Evolutionary conservation across 2,888 invertebrate genomes (phyloP).

Genomic region (Aleiodes leptofemur): DNA sequence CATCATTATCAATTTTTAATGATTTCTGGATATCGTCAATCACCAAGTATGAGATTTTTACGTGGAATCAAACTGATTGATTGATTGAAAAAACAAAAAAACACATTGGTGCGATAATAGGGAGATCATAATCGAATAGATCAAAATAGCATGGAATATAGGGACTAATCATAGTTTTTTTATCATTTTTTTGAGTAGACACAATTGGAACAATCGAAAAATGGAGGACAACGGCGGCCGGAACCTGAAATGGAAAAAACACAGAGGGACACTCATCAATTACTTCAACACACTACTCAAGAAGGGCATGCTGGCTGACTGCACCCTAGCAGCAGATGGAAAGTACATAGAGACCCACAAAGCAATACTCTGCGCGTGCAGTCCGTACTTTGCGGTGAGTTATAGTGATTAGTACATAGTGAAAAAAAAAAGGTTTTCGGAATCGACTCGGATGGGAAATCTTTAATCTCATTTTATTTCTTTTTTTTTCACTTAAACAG

Average conservation of each 20-base stretch:
- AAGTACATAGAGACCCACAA: constrained; percentile 95
- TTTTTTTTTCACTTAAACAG: constrained; percentile 77
- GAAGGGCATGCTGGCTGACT: constrained; percentile 94
- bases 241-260: constrained; percentile 92
- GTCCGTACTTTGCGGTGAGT: constrained; percentile 92
- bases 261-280: constrained; percentile 93
- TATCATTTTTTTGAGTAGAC: constrained; percentile 53
- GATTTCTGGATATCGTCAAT: no score
- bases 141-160: no score
- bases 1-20: no score
- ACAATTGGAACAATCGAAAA: constrained; percentile 66
- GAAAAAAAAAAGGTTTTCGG: neutral
- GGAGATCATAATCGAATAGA: no score
- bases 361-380: constrained; percentile 94
- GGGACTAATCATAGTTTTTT: no score
- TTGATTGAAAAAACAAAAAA: no score
- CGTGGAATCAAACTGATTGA: no score
- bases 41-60: no score
- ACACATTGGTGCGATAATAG: no score
- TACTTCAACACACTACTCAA: constrained; percentile 94
- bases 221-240: constrained; percentile 95
- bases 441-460: neutral
- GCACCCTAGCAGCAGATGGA: constrained; percentile 95
- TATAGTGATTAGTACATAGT: constrained; percentile 17
- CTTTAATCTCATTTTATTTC: constrained; percentile 35